A percentile compares a stretch with the other conserved stretches of the same genome.
Evolutionary conservation across 2,797 vertebrate genomes (phyloP).

Genomic region (Helicolenus hilgendorfi): DNA sequence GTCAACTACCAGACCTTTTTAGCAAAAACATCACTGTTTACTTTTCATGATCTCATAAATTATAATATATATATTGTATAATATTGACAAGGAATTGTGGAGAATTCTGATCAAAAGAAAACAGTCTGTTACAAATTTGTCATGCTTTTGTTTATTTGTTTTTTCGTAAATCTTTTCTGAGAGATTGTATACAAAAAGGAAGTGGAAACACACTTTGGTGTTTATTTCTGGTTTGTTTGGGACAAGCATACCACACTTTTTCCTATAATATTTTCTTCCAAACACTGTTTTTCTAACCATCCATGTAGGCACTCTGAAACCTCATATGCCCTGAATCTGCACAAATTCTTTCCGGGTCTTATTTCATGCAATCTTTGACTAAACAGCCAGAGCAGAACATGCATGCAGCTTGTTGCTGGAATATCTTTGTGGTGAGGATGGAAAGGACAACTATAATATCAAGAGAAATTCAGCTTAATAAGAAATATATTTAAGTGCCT

Average conservation of each 20-base stretch:
- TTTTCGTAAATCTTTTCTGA: slow-evolving; percentile 14
- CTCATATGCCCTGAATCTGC: slow-evolving; percentile 7
- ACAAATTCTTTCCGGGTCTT: neutral
- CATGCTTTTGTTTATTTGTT: slow-evolving; percentile 51
- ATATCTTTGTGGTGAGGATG: slow-evolving; percentile 3
- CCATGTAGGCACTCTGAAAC: slow-evolving; percentile 29
- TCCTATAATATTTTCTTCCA: slow-evolving; percentile 42
- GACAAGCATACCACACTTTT: slow-evolving; percentile 53
- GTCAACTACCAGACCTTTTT: slow-evolving; percentile 11
- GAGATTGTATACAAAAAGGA: slow-evolving; percentile 49
- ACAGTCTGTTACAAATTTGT: slow-evolving; percentile 23
- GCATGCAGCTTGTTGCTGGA: neutral
- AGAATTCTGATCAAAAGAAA: slow-evolving; percentile 27
- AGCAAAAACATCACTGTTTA: neutral
- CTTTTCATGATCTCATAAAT: slow-evolving; percentile 28
- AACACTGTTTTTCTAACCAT: slow-evolving; percentile 47
- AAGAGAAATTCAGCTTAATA: neutral
- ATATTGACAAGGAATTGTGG: slow-evolving; percentile 1
- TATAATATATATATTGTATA: neutral
- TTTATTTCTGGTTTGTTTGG: slow-evolving; percentile 63
- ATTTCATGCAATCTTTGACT: slow-evolving; percentile 7
- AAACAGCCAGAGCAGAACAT: slow-evolving; percentile 8
- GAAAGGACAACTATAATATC: neutral
- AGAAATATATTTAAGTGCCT: neutral
- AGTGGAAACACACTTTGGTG: slow-evolving; percentile 53